Evolutionary conservation across 53 echinoderm and acorn worm species (phyloP).

Genomic region (Paelopatides confundens): DNA sequence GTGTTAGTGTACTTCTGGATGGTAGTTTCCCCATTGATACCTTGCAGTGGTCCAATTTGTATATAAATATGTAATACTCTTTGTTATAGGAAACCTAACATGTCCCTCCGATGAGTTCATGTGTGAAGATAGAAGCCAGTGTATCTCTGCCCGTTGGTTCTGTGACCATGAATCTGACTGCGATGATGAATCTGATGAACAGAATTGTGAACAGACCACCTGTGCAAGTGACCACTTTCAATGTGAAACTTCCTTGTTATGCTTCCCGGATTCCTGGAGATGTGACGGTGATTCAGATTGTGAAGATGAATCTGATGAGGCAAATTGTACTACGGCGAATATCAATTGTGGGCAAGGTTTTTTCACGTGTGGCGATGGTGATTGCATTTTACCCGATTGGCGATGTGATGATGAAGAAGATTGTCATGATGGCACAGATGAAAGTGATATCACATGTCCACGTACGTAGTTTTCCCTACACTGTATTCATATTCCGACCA

Average conservation of each 20-base stretch:
- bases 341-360: slow-evolving; percentile 54
- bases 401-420: slow-evolving; percentile 90
- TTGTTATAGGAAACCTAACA: slow-evolving; percentile 42
- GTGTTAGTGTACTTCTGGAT: too few species aligned
- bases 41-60: too few species aligned
- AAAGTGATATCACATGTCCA: slow-evolving; percentile 53
- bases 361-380: slow-evolving; percentile 77
- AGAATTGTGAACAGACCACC: slow-evolving; percentile 73
- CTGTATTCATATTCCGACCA: too few species aligned
- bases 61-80: too few species aligned
- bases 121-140: slow-evolving; percentile 77
- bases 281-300: slow-evolving; percentile 93
- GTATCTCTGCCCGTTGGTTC: slow-evolving; percentile 86
- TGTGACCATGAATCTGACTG: slow-evolving; percentile 94
- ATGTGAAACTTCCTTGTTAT: slow-evolving; percentile 55
- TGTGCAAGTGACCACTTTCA: slow-evolving; percentile 80
- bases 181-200: slow-evolving; percentile 82
- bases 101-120: slow-evolving; percentile 81
- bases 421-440: slow-evolving; percentile 85
- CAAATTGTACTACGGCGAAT: slow-evolving; percentile 8
- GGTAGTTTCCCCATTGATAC: too few species aligned
- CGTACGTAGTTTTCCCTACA: too few species aligned
- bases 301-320: slow-evolving; percentile 42
- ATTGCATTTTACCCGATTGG: slow-evolving; percentile 92
- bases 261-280: slow-evolving; percentile 84